Conservation (phyloP, 2,797 vertebrate species). For the Cynopterus sphinx region DNA sequence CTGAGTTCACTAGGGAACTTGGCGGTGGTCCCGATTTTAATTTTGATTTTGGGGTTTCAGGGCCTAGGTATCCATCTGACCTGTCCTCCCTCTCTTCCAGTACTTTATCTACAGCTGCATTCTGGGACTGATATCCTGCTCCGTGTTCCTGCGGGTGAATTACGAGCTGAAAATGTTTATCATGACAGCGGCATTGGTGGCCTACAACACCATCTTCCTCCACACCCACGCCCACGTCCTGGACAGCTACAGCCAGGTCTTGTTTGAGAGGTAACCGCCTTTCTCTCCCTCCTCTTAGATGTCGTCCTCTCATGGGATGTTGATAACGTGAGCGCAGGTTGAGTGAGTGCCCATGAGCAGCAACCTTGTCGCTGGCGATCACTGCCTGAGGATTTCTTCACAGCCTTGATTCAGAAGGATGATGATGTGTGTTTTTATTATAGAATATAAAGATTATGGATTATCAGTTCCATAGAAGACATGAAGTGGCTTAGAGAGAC, state of each 20-base stretch:
- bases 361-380: neutral
- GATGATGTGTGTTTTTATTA: neutral
- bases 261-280: conserved; percentile 91
- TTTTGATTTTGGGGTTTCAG: neutral
- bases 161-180: conserved; percentile 96
- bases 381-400: neutral
- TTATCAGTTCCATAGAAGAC: neutral
- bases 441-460: neutral
- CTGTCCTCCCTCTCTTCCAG: conserved; percentile 81
- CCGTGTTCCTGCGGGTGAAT: conserved; percentile 96
- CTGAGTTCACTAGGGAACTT: neutral
- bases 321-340: rapidly evolving
- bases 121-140: conserved; percentile 95
- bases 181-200: conserved; percentile 93
- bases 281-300: rapidly evolving
- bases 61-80: conserved; percentile 40
- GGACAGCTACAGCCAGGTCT: conserved; percentile 92
- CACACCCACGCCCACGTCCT: conserved; percentile 92
- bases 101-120: conserved; percentile 98
- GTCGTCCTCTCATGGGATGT: rapidly evolving
- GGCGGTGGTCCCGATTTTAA: rapidly evolving
- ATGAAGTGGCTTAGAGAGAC: neutral
- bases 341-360: neutral
- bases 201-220: conserved; percentile 93
- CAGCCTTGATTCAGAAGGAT: neutral